These are phyloP conservation scores for Glossophaga mutica DNA, from an alignment of 2,797 vertebrate species.

Conservation along the genomic window DNA sequence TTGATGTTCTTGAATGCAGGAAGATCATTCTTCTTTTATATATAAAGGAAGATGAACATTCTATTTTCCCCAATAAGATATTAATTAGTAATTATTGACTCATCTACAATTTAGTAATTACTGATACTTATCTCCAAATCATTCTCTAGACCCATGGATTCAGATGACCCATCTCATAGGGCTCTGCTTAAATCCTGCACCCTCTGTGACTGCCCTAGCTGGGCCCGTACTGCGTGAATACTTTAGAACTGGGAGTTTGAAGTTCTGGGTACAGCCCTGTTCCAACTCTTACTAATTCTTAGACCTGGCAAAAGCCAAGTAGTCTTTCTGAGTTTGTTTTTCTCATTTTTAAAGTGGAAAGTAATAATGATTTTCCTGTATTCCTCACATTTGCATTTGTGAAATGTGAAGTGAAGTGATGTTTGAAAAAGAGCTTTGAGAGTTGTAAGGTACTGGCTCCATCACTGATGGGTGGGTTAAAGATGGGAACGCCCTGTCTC, in stretches of 20 bases:
- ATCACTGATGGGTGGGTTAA: not conserved
- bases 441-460: not conserved
- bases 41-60: not conserved
- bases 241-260: not conserved
- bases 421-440: not conserved
- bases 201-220: not conserved
- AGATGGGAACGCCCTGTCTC: not conserved
- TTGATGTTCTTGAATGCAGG: not conserved
- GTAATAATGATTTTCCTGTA: not conserved
- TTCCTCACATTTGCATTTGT: not conserved
- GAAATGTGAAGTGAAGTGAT: not conserved
- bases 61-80: not conserved
- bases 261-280: not conserved
- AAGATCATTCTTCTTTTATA: slow-evolving; percentile 17
- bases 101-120: not conserved
- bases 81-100: not conserved
- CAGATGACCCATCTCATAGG: not conserved
- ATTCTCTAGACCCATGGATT: rapidly evolving
- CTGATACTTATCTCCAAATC: not conserved
- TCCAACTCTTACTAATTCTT: not conserved
- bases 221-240: not conserved
- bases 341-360: not conserved
- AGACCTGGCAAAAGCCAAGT: not conserved
- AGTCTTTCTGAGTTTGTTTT: not conserved
- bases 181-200: not conserved